Conservation (phyloP, 2,888 invertebrate genomes). For the Ornithoptera priamus region DNA sequence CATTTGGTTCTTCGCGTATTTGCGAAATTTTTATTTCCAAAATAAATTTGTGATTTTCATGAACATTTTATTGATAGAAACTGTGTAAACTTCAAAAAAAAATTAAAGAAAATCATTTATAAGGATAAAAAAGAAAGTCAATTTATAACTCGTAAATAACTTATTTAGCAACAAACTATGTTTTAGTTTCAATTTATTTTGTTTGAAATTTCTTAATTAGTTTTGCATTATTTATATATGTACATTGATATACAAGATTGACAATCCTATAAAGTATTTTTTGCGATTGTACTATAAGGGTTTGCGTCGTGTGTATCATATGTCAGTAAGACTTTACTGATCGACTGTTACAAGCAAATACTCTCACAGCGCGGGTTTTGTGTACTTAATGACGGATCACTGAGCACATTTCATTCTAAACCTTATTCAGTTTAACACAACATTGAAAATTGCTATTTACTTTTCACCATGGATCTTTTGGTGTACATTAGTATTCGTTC, state of each 20-base stretch:
- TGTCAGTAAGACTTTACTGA: constrained; percentile 36
- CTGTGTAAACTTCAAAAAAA: too few species aligned
- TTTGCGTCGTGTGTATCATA: constrained; percentile 36
- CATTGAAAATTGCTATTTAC: background rate
- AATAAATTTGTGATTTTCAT: too few species aligned
- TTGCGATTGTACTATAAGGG: constrained; percentile 10
- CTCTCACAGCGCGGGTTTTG: constrained; percentile 40
- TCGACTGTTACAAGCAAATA: constrained; percentile 54
- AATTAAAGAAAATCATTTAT: too few species aligned
- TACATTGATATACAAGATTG: background rate
- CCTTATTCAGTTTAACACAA: background rate
- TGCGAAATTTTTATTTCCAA: too few species aligned
- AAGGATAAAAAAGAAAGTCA: too few species aligned
- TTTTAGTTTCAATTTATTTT: too few species aligned
- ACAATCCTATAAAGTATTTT: background rate
- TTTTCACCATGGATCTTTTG: background rate
- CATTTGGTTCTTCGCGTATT: too few species aligned
- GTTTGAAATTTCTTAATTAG: too few species aligned
- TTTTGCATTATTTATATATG: background rate
- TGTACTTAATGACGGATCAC: constrained; percentile 11
- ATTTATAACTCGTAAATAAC: too few species aligned
- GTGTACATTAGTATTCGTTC: background rate
- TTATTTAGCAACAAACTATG: too few species aligned
- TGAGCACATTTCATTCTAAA: constrained; percentile 1
- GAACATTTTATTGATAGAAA: too few species aligned